Percentiles rank a stretch among this genome's conserved stretches.
phyloP scores from a whole-genome alignment of 2,888 invertebrate species.

The Heliconius ethilla region DNA sequence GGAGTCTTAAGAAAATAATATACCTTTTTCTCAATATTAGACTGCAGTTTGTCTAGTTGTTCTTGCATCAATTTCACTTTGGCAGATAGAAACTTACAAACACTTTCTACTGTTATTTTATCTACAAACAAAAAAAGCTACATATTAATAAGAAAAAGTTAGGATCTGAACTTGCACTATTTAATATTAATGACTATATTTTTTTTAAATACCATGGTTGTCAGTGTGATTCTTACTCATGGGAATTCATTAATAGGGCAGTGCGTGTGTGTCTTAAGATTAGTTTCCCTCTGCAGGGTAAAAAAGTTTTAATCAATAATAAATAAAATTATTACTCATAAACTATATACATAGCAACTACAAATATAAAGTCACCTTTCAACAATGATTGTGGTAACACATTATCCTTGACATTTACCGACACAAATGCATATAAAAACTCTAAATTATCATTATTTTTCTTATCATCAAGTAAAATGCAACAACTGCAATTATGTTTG shows the following conservation, averaged over 20 bases:
- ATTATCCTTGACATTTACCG: constrained; percentile 68
- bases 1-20: background rate
- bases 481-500: constrained; percentile 57
- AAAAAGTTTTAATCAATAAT: background rate
- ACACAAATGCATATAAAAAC: constrained; percentile 73
- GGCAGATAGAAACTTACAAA: constrained; percentile 70
- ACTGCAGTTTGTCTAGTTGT: constrained; percentile 65
- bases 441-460: constrained; percentile 54
- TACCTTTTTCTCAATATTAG: constrained; percentile 66
- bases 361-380: constrained; percentile 62
- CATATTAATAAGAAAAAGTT: background rate
- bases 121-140: constrained; percentile 54
- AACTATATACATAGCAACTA: background rate
- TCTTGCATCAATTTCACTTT: constrained; percentile 72
- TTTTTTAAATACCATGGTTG: too few relatives aligned
- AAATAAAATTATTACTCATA: constrained; percentile 4
- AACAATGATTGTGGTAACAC: constrained; percentile 66
- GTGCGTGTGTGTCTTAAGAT: background rate
- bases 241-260: too few relatives aligned
- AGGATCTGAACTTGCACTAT: background rate
- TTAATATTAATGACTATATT: too few relatives aligned
- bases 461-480: constrained; percentile 47
- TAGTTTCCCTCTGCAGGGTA: background rate
- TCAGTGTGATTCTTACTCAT: too few relatives aligned
- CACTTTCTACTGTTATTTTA: constrained; percentile 59